Base-by-base conservation (phyloP, 1,140 invertebrate genomes). In the Sipha flava region DNA sequence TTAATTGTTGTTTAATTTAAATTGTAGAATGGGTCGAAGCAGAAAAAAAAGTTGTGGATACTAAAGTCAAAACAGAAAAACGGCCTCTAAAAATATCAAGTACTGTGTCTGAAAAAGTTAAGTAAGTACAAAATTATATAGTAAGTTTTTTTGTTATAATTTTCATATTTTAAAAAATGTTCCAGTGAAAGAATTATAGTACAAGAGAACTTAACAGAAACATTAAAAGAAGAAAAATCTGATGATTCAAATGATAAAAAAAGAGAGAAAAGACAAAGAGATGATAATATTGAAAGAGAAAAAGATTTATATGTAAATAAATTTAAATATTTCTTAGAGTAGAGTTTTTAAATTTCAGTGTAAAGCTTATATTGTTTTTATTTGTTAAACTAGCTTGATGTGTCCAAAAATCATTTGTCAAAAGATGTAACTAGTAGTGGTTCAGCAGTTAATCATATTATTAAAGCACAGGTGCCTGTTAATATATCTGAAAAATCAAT, bases 241-340 rank as follows among this genome's bases (percentile, higher is more conserved):
- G 52, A 57, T 0, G 73, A 77, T 18, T 26, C 47, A 40, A 57
- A 59, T 43, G 73, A 54, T 0, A 77, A 77, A 31, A 77, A 77
- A 40, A 77, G 34, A 77, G 73, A 77, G 29, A 77, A 77, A 77
- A 31, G 73, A 77, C 34, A 16, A 37, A 77, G 73, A 77, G 73
- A 77, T 29, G 73, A 77, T 23, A 77, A 77, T 59, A 18, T 77
- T 43, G 73, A 75, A 5, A 75, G 34, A 75, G 52, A 43, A 29
- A 77, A 59, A 37, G 73, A 77, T 77, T 40, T 23, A 40, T 59
- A 40, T 29, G 73, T 59, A 43, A 57, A 16, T 77, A 52, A 45
- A 9, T 45, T 16, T 47, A 5, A 12, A 10, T 64, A 37, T 64
- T 64, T 12, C n/a, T n/a, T n/a, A n/a, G n/a, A n/a, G n/a, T 64